Conservation (phyloP, 2,797 vertebrate genomes). For the Kryptolebias ocellatus region DNA sequence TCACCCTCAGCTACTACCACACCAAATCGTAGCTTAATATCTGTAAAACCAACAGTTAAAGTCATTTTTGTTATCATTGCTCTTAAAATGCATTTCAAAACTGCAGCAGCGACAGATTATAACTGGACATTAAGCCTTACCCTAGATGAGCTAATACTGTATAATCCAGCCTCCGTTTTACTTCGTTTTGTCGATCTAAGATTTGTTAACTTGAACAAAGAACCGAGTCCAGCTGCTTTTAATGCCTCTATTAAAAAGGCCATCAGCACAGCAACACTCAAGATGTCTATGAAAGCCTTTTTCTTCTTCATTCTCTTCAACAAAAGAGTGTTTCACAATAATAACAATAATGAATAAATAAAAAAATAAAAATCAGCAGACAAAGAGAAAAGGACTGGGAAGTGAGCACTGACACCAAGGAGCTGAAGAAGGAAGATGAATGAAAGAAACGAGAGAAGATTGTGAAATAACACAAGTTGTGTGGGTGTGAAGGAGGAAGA, state of each 20-base stretch:
- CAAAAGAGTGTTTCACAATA: constrained; percentile 9
- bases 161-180: background rate
- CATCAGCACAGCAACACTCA: constrained; percentile 5
- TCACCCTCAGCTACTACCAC: too few relatives aligned
- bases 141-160: too few relatives aligned
- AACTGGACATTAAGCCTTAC: too few relatives aligned
- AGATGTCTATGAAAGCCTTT: background rate
- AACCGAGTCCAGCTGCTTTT: background rate
- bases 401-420: constrained; percentile 20
- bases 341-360: background rate
- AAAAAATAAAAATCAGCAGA: background rate
- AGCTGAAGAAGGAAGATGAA: constrained; percentile 6
- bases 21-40: too few relatives aligned
- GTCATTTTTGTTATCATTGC: too few relatives aligned
- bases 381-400: background rate
- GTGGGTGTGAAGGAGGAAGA: constrained; percentile 70
- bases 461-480: constrained; percentile 66
- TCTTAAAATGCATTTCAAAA: too few relatives aligned
- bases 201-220: constrained; percentile 1
- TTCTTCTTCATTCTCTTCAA: background rate
- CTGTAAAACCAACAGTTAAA: too few relatives aligned
- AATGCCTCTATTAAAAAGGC: constrained; percentile 2
- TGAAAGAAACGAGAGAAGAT: constrained; percentile 32
- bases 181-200: background rate
- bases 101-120: too few relatives aligned